Base-by-base conservation (phyloP, 2,888 invertebrate genomes). In the Zhuqinia jingwanae region DNA sequence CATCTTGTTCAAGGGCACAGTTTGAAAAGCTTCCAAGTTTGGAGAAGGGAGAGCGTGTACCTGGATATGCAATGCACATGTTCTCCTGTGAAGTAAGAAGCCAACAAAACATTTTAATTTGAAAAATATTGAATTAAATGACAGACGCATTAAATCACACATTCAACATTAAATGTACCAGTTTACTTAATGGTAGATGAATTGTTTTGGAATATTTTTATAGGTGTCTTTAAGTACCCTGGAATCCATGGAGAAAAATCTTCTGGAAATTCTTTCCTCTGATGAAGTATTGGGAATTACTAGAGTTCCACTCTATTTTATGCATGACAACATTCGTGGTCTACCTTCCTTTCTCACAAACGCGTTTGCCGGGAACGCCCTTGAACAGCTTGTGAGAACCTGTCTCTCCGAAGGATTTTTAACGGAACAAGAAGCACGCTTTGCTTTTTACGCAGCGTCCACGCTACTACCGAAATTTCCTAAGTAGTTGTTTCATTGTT, bases 201-300 rank as follows among this genome's bases (percentile, higher is more conserved):
- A 36, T 36, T 30, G 15, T 15, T 36, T 13, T 30, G 3, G 22
- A 27, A 22, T 11, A 11, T 25, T 45, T 65, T 50, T 65, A 30
- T 30, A 80, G 80, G 63, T 80, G 20, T 27, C 80, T 0, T 15
- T 53, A 8, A 42, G 25, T 6, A 15, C 36, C 0, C 45, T 80
- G 53, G 80, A 80, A 10, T 8, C 30, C 3, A 70, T 80, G 13
- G 80, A 80, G 30, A 36, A 27, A 20, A 80, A 82, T 20, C 13
- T 42, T 5, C 63, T 50, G 20, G 76, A 17, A 10, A 77, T 83
- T 22, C 53, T 73, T 0, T 17, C 76, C 6, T 58, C 58, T 1
- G 76, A 76, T 20, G 83, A 83, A 56, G 83, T 83, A 0, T 42
- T 83, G n/a, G 83, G 83, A n/a, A 15, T 83, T 2, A 76, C 83